These are phyloP conservation scores for Pomacea maculata DNA, from an alignment of 1,140 invertebrate species.

Conservation along the genomic window DNA sequence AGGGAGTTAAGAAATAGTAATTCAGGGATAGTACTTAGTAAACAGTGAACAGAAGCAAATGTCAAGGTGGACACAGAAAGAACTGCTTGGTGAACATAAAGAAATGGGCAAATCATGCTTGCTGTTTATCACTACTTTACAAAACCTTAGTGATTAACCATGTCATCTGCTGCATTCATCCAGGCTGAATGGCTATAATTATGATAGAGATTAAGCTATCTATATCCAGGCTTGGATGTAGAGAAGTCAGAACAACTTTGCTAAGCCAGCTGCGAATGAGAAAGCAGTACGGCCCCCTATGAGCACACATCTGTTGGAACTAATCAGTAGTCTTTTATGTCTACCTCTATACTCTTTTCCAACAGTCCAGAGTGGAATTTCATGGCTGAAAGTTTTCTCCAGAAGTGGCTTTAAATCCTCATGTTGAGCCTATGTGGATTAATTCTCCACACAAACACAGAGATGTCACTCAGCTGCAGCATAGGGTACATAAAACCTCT, in stretches of 20 bases:
- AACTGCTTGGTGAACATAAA: not conserved
- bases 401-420: conserved; percentile 24
- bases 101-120: too few species aligned
- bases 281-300: conserved; percentile 31
- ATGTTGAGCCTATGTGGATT: conserved; percentile 32
- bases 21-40: too few species aligned
- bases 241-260: conserved; percentile 11
- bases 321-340: conserved; percentile 19
- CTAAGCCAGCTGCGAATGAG: conserved; percentile 16
- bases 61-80: not conserved
- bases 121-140: not conserved
- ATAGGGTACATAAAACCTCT: too few species aligned
- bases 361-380: conserved; percentile 19
- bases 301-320: conserved; percentile 24
- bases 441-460: conserved; percentile 21
- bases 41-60: not conserved
- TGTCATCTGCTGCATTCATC: too few species aligned
- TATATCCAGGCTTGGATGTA: not conserved
- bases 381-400: conserved; percentile 10
- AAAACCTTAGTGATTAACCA: too few species aligned
- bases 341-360: conserved; percentile 32
- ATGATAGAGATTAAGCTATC: not conserved
- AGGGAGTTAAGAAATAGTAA: too few species aligned
- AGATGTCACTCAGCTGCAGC: not conserved
- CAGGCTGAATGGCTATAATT: not conserved